phyloP scores from a whole-genome alignment of 2,888 invertebrate species.

The Sphaerophoria taeniata region DNA sequence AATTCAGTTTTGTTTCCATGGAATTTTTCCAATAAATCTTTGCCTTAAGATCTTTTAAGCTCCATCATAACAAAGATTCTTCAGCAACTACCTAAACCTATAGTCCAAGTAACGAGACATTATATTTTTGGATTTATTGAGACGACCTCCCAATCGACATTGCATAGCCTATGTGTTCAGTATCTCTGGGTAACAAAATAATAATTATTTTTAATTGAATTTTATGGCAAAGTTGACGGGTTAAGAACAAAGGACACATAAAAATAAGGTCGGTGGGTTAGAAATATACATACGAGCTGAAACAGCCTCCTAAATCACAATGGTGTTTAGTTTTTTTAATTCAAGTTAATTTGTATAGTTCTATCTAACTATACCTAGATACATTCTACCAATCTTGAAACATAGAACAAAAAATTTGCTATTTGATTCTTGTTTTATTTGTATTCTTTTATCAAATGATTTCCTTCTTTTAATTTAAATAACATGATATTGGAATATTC shows the following conservation, averaged over 20 bases:
- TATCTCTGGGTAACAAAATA: constrained; percentile 32
- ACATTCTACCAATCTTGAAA: no score
- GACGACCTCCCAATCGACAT: constrained; percentile 17
- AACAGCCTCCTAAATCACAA: no score
- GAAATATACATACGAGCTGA: no score
- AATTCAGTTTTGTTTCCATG: constrained; percentile 51
- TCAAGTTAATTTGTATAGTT: no score
- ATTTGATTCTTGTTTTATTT: neutral
- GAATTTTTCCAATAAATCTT: constrained; percentile 55
- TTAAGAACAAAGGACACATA: constrained; percentile 12
- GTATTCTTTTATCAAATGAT: neutral
- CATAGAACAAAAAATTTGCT: no score
- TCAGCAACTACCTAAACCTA: constrained; percentile 62
- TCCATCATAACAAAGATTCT: constrained; percentile 53
- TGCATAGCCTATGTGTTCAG: constrained; percentile 34
- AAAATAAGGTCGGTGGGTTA: no score
- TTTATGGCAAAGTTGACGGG: constrained; percentile 23
- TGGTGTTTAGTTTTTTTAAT: no score
- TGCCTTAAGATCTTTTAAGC: constrained; percentile 57
- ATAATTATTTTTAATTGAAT: constrained; percentile 28
- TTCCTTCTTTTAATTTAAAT: constrained; percentile 25
- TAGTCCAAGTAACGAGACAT: constrained; percentile 55
- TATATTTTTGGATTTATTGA: constrained; percentile 38
- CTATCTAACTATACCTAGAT: no score
- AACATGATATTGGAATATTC: constrained; percentile 40